Conservation (phyloP, 2,113 vertebrate genomes). For the Leucosticte australis region DNA sequence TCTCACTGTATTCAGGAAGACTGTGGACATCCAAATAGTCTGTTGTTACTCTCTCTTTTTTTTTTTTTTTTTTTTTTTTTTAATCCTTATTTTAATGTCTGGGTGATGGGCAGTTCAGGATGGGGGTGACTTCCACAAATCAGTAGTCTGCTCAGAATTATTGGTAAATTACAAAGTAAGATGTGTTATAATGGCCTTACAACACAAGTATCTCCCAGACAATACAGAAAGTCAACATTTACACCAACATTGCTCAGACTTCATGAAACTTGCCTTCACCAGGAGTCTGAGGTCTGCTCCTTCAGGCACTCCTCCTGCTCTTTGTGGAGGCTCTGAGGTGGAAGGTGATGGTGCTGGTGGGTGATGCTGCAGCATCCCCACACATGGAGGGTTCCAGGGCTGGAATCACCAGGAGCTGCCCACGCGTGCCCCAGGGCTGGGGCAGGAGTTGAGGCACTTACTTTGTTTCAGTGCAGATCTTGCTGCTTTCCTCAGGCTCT, state of each 20-base stretch:
- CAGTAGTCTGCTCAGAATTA: background rate
- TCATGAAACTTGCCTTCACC: background rate
- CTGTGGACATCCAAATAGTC: background rate
- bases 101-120: background rate
- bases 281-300: background rate
- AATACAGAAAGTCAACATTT: background rate
- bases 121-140: background rate
- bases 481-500: background rate
- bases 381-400: rapidly evolving
- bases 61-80: background rate
- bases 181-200: background rate
- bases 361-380: background rate
- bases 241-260: background rate
- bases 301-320: rapidly evolving
- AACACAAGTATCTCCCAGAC: background rate
- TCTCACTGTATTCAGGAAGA: background rate
- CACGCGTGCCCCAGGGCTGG: rapidly evolving
- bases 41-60: background rate
- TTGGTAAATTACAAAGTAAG: background rate
- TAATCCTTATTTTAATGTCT: background rate
- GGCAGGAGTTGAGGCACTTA: rapidly evolving
- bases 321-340: background rate
- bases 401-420: background rate
- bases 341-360: rapidly evolving
- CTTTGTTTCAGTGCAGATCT: background rate